Evolutionary conservation across 2,888 invertebrate species (phyloP), one percentile per base, ranked within the genome.

Genomic region (Perizoma affinitatum): DNA sequence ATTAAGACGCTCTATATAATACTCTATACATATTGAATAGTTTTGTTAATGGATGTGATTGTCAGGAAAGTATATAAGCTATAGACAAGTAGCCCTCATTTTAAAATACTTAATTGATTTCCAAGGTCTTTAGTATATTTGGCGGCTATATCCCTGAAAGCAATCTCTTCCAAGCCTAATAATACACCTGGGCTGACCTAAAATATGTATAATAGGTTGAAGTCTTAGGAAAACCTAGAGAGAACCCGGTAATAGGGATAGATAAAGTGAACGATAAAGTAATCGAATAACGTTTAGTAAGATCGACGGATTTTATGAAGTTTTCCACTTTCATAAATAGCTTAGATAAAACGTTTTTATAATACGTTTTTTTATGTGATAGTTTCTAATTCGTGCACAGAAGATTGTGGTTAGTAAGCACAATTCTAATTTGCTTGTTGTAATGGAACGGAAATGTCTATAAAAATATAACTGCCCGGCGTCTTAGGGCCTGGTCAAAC

Each of bases 231-330:
- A 53, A 53, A 42, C 34, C 47, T 60, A 38, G 9, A 22, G 11
- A 48, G 22, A 41, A 44, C 54, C 44, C 52, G 48, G 58, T 47
- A 58, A 54, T 55, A 58, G 43, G 54, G 54, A 41, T 48, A 45
- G 45, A 54, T 53, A 58, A 64, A 61, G 55, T 48, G 55, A 65
- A 58, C 55, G 58, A 56, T 58, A 52, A 60, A 56, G 45, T 50
- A 58, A 63, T 63, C 35, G 55, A 63, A 68, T 68, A 64, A 62
- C 62, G 62, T 56, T 65, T 63, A 65, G 59, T 63, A 61, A 64
- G 68, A 68, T 64, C 62, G 66, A 68, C 67, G 65, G 62, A 63
- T 65, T 71, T 70, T 71, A 73, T 70, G 69, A 70, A 71, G 55
- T 55, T 63, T 55, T 52, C 58, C 55, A 44, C 58, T 58, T 35